Conservation (phyloP, 2,113 vertebrate genomes). For the Sclerurus mexicanus region DNA sequence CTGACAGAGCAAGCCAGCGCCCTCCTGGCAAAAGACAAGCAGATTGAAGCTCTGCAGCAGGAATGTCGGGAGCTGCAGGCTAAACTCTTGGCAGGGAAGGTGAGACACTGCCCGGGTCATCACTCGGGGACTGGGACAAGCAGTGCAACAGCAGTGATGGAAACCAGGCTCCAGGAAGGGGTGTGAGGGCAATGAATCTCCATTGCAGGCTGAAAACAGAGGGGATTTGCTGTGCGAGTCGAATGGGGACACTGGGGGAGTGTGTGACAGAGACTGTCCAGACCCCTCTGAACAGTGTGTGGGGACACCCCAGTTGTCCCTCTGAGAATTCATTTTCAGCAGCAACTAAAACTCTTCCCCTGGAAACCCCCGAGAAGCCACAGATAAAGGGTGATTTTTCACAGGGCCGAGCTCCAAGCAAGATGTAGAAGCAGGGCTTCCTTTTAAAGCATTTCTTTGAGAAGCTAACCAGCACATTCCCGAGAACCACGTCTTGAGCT, state of each 20-base stretch:
- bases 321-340: not conserved
- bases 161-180: not conserved
- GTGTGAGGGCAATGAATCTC: not conserved
- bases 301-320: not conserved
- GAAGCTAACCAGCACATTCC: not conserved
- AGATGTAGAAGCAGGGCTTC: not conserved
- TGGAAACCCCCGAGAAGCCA: not conserved
- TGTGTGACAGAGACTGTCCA: not conserved
- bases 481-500: not conserved
- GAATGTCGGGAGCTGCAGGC: slow-evolving; percentile 88
- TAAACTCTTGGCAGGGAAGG: slow-evolving; percentile 81
- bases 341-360: not conserved
- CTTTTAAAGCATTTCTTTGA: not conserved
- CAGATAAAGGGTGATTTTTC: not conserved
- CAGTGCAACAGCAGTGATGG: not conserved
- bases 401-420: not conserved
- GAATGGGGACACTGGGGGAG: not conserved
- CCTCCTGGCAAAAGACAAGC: slow-evolving; percentile 92
- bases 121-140: not conserved
- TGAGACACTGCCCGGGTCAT: slow-evolving; percentile 47
- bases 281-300: not conserved
- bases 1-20: slow-evolving; percentile 90
- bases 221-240: not conserved
- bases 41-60: slow-evolving; percentile 88
- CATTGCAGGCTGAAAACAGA: not conserved